These are phyloP conservation scores for Ceratosolen solmsi DNA, from an alignment of 1,140 invertebrate genomes.

Conservation along the genomic window DNA sequence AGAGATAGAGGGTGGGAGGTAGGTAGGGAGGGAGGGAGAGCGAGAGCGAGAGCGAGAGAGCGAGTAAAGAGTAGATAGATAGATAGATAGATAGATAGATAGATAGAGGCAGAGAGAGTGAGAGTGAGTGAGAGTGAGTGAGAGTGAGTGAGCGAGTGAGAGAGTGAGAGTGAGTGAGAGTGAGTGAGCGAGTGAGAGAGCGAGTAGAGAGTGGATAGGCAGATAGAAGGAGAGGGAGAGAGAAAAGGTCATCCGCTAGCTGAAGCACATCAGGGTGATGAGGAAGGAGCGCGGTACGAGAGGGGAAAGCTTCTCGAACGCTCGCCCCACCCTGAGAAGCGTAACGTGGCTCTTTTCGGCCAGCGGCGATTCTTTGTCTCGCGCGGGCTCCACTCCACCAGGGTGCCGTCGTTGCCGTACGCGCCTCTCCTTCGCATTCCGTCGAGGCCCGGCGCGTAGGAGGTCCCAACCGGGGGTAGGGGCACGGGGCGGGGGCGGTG, in stretches of 20 bases:
- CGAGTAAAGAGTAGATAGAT: too few relatives aligned
- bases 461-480: slow-evolving; percentile 1
- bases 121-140: not conserved
- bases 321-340: slow-evolving; percentile 16
- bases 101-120: not conserved
- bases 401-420: not conserved
- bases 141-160: not conserved
- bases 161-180: not conserved
- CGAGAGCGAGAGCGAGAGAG: too few relatives aligned
- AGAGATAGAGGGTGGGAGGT: not conserved
- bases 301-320: not conserved
- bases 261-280: not conserved
- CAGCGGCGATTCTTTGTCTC: slow-evolving; percentile 48
- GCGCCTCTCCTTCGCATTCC: slow-evolving; percentile 36
- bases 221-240: not conserved
- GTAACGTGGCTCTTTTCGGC: slow-evolving; percentile 24
- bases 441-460: slow-evolving; percentile 31
- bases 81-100: too few relatives aligned
- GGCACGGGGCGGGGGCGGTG: not conserved
- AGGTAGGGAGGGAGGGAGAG: not conserved
- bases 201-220: too few relatives aligned
- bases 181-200: too few relatives aligned
- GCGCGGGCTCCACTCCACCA: slow-evolving; percentile 18
- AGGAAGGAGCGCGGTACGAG: not conserved
- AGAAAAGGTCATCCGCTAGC: not conserved